Conservation (phyloP, 2,888 invertebrate species). For the Habrosyne pyritoides region DNA sequence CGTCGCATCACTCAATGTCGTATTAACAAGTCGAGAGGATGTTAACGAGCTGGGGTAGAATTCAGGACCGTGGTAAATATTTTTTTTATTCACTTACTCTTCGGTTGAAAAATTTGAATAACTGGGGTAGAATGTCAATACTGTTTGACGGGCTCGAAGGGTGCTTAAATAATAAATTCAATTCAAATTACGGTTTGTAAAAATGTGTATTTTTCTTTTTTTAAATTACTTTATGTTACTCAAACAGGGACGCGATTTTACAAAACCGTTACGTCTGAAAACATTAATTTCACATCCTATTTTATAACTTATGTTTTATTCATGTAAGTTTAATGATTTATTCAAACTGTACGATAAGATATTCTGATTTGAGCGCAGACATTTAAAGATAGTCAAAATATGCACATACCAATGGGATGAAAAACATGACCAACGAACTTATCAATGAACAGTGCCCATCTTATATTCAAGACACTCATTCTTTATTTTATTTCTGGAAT, state of each 20-base stretch:
- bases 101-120: not conserved
- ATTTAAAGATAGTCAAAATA: conserved; percentile 4
- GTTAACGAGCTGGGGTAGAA: conserved; percentile 29
- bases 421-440: not conserved
- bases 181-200: not conserved
- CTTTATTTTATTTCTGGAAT: too few species aligned
- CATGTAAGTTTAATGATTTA: not conserved
- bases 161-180: not conserved
- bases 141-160: not conserved
- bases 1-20: conserved; percentile 48
- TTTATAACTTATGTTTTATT: not conserved
- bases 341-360: not conserved
- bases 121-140: not conserved
- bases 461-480: too few species aligned
- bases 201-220: not conserved
- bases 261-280: not conserved
- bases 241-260: not conserved
- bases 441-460: not conserved
- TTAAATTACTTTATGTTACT: too few species aligned
- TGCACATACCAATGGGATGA: conserved; percentile 5
- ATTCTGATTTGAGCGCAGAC: not conserved
- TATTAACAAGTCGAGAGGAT: conserved; percentile 42
- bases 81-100: not conserved
- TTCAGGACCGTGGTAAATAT: not conserved
- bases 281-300: not conserved